phyloP scores from a whole-genome alignment of 1,140 invertebrate species.

The Drosophila ercepeae region DNA sequence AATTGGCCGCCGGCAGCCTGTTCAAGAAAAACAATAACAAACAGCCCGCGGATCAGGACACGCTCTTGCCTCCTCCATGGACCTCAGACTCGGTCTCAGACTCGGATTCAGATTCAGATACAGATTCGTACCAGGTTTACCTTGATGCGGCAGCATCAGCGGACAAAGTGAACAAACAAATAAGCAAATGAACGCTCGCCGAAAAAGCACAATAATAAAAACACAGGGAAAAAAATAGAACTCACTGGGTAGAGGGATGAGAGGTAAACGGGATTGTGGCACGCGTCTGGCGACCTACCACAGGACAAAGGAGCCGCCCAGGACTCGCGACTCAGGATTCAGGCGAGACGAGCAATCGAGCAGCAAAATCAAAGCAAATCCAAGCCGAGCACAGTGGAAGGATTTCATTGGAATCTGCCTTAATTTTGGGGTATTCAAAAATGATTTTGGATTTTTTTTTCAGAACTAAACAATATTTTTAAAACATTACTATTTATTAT shows the following conservation, averaged over 20 bases:
- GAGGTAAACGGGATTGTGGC: constrained; percentile 65
- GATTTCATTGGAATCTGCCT: not conserved
- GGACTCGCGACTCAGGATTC: constrained; percentile 39
- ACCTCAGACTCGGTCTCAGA: not conserved
- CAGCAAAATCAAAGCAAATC: constrained; percentile 71
- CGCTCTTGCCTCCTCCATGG: constrained; percentile 1
- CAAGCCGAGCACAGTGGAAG: constrained; percentile 21
- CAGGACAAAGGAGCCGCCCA: constrained; percentile 53
- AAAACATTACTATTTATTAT: no score
- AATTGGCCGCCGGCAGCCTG: constrained; percentile 64
- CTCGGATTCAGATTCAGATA: not conserved
- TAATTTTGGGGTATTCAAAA: no score
- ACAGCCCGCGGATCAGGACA: constrained; percentile 42
- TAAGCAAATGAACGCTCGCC: constrained; percentile 79
- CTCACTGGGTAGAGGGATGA: not conserved
- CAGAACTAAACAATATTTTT: no score
- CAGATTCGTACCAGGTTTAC: constrained; percentile 57
- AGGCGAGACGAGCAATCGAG: constrained; percentile 67
- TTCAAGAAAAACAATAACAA: constrained; percentile 72
- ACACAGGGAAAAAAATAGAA: not conserved
- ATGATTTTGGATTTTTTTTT: no score
- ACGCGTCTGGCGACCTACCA: constrained; percentile 78
- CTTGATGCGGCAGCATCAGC: constrained; percentile 73
- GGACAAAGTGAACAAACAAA: constrained; percentile 78
- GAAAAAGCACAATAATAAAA: constrained; percentile 74